Percentiles rank a stretch among this genome's conserved stretches.
Evolutionary conservation across 2,888 invertebrate genomes (phyloP).

Genomic region (Drosophila parthenogenetica): DNA sequence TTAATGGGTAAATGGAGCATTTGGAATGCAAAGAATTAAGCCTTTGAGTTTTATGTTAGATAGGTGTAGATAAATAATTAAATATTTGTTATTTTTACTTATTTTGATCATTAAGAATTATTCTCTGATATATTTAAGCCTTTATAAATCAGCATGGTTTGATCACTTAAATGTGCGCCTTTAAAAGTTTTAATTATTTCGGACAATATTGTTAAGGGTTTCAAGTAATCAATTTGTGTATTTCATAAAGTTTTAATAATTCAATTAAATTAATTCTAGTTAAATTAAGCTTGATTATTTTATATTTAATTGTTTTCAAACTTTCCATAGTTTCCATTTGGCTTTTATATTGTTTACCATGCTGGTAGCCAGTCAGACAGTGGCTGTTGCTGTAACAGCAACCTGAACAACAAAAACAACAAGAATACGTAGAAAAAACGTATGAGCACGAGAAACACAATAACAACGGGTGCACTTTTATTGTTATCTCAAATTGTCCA

Average conservation of each 20-base stretch:
- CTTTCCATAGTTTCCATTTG: conserved; percentile 49
- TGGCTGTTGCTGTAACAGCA: conserved; percentile 36
- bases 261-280: background rate
- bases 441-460: conserved; percentile 6
- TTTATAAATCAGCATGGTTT: too few species aligned
- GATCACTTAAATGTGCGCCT: too few species aligned
- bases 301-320: background rate
- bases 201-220: too few species aligned
- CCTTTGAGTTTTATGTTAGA: too few species aligned
- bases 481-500: conserved; percentile 76
- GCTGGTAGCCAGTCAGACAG: conserved; percentile 42
- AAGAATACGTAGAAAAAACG: conserved; percentile 22
- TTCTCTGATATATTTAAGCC: too few species aligned
- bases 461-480: conserved; percentile 61
- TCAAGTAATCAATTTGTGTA: too few species aligned
- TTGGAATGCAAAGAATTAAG: background rate
- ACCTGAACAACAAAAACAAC: conserved; percentile 29
- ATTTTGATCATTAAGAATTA: too few species aligned
- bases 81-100: too few species aligned
- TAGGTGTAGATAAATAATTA: too few species aligned
- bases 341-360: conserved; percentile 58
- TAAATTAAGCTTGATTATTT: background rate
- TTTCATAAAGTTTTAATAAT: too few species aligned
- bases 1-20: background rate
- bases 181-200: too few species aligned